Evolutionary conservation across 2,888 invertebrate species (phyloP).

Genomic region (Plebejus argus): DNA sequence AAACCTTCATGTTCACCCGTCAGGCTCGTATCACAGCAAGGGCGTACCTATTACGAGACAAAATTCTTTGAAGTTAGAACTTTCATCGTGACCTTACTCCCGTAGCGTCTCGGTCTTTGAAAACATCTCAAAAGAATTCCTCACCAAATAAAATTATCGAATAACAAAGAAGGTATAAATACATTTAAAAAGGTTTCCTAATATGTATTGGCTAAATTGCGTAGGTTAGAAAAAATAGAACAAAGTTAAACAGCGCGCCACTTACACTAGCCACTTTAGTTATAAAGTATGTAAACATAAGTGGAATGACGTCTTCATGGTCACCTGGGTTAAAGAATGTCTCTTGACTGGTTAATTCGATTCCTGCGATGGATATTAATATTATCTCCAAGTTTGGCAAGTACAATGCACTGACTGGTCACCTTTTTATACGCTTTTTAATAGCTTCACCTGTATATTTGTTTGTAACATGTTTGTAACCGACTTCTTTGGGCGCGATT

Average conservation of each 20-base stretch:
- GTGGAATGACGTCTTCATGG: too few species aligned
- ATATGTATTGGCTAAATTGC: not conserved
- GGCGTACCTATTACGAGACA: conserved; percentile 6
- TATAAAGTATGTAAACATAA: too few species aligned
- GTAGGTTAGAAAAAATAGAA: not conserved
- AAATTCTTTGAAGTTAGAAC: conserved; percentile 11
- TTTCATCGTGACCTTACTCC: not conserved
- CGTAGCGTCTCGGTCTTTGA: conserved; percentile 7
- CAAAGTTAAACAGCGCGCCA: not conserved
- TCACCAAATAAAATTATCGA: conserved; percentile 12
- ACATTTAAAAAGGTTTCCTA: not conserved
- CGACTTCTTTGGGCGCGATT: too few species aligned
- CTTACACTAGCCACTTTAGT: not conserved
- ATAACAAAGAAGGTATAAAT: conserved; percentile 6
- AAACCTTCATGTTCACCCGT: not conserved
- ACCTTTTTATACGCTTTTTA: too few species aligned
- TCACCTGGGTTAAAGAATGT: too few species aligned
- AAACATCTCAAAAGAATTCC: conserved; percentile 26
- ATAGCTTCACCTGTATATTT: too few species aligned
- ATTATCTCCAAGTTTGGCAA: too few species aligned
- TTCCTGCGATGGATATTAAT: too few species aligned
- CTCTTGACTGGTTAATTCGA: too few species aligned
- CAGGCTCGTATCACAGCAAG: not conserved
- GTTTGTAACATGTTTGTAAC: too few species aligned
- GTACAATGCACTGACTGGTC: too few species aligned